Evolutionary conservation across 2,888 invertebrate genomes (phyloP).

Genomic region (Esperia sulphurella): DNA sequence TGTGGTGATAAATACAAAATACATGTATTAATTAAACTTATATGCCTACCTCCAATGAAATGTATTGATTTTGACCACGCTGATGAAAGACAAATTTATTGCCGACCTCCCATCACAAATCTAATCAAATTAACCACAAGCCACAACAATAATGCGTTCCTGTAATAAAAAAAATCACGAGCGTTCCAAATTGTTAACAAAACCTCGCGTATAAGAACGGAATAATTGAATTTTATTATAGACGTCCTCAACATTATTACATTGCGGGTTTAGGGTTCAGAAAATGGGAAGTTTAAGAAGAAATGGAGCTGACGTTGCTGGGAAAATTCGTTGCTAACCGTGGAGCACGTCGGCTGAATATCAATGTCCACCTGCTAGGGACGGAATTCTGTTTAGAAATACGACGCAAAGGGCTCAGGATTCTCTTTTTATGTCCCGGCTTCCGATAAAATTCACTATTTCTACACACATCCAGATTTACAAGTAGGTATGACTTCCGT

Average conservation of each 20-base stretch:
- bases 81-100: too few species aligned
- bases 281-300: slow-evolving; percentile 26
- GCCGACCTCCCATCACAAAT: slow-evolving; percentile 7
- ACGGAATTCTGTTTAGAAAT: slow-evolving; percentile 30
- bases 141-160: slow-evolving; percentile 31
- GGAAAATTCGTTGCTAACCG: slow-evolving; percentile 33
- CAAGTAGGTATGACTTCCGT: slow-evolving; percentile 3
- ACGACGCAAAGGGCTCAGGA: slow-evolving; percentile 27
- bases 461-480: slow-evolving; percentile 12
- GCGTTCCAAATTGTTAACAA: slow-evolving; percentile 19
- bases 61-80: too few species aligned
- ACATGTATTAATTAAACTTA: too few species aligned
- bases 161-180: slow-evolving; percentile 28
- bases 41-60: too few species aligned
- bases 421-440: slow-evolving; percentile 29
- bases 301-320: slow-evolving; percentile 36
- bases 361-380: slow-evolving; percentile 29
- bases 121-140: slow-evolving; percentile 31
- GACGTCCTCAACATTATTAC: slow-evolving; percentile 41
- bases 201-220: slow-evolving; percentile 16
- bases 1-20: too few species aligned
- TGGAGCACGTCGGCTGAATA: slow-evolving; percentile 37
- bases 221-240: slow-evolving; percentile 52
- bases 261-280: slow-evolving; percentile 34
- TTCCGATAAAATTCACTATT: slow-evolving; percentile 23